phyloP scores from a whole-genome alignment of 2,797 vertebrate species.

The Coranthus polyacanthus region DNA sequence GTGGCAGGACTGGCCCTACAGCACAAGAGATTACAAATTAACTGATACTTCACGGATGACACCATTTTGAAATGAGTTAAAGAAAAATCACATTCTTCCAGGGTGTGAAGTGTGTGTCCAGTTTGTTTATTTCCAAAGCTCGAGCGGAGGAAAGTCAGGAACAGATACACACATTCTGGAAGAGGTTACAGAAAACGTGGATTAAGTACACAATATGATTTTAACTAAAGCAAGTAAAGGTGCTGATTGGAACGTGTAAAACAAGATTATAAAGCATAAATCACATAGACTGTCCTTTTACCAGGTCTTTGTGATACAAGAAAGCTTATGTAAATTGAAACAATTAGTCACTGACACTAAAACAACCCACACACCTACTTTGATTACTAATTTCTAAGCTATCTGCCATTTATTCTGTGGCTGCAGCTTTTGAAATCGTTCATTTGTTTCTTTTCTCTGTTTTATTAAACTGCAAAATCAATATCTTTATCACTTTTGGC shows the following conservation, averaged over 20 bases:
- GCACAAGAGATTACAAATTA: conserved; percentile 48
- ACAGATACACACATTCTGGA: conserved; percentile 4
- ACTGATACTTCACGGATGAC: conserved; percentile 35
- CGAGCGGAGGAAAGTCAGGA: too few relatives aligned
- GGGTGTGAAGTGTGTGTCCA: not conserved
- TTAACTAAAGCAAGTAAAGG: conserved; percentile 9
- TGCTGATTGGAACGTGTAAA: conserved; percentile 6
- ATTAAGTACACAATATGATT: conserved; percentile 9
- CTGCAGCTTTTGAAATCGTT: too few relatives aligned
- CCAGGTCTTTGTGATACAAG: not conserved
- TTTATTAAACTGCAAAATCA: too few relatives aligned
- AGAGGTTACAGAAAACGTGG: conserved; percentile 9
- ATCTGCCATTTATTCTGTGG: too few relatives aligned
- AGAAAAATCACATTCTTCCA: conserved; percentile 34
- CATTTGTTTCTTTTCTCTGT: too few relatives aligned
- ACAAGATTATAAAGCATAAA: not conserved
- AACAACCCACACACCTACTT: not conserved
- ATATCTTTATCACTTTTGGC: too few relatives aligned
- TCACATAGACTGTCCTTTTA: not conserved
- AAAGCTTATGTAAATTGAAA: not conserved
- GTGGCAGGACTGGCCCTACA: conserved; percentile 27
- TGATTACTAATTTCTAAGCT: too few relatives aligned
- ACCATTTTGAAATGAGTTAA: conserved; percentile 25
- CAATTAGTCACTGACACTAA: not conserved
- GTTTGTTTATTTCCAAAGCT: conserved; percentile 3